A percentile compares a stretch with the other conserved stretches of the same genome.
Conservation (phyloP, 2,113 vertebrate genomes). For the Dicaeum eximium region DNA sequence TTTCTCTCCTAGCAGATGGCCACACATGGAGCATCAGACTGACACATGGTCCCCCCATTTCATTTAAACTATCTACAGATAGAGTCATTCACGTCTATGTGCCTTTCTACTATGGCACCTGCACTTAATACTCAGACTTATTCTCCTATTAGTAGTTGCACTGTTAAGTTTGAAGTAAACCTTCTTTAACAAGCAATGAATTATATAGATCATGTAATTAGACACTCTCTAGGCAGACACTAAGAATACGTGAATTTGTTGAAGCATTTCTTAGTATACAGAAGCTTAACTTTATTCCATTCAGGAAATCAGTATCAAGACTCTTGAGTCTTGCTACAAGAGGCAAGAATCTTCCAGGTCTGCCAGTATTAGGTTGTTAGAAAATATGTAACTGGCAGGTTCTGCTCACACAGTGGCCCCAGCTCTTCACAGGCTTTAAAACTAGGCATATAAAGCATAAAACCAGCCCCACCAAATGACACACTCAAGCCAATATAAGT, state of each 20-base stretch:
- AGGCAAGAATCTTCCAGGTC: neutral
- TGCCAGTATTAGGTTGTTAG: neutral
- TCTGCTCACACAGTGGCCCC: neutral
- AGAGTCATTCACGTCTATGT: neutral
- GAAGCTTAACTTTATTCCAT: neutral
- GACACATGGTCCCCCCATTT: rapidly evolving
- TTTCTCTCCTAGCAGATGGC: neutral
- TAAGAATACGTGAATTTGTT: neutral
- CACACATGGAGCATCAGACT: neutral
- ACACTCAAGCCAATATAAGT: neutral
- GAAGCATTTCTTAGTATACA: neutral
- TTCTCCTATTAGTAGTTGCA: neutral
- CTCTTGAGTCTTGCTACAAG: neutral
- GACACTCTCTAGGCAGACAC: neutral
- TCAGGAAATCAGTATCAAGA: neutral
- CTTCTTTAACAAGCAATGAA: neutral
- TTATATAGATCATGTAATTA: neutral
- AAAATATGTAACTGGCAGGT: neutral
- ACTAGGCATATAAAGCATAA: neutral
- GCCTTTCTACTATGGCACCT: neutral
- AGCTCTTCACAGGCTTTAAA: neutral
- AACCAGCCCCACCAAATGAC: neutral
- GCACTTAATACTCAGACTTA: neutral
- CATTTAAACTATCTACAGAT: neutral
- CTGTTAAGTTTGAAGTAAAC: neutral